A percentile compares a stretch with the other conserved stretches of the same genome.
Conservation (phyloP, 2,888 invertebrate genomes). For the Eupithecia inturbata region DNA sequence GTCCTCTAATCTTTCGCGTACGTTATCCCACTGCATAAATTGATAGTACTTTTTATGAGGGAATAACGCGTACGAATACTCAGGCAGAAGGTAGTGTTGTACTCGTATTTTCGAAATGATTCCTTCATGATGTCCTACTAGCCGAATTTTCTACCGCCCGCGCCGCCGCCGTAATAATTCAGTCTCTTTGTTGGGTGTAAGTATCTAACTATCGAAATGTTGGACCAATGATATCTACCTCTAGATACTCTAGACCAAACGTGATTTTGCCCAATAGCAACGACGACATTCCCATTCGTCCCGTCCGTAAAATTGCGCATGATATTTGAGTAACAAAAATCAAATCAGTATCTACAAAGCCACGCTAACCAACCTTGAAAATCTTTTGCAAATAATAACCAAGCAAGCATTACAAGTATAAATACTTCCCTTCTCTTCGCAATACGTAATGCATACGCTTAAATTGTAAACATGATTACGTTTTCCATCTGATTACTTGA, state of each 20-base stretch:
- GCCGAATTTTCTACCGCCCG: no score
- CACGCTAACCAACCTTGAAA: slow-evolving; percentile 29
- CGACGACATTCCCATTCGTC: background rate
- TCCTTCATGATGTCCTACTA: no score
- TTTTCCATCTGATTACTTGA: slow-evolving; percentile 37
- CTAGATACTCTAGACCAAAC: background rate
- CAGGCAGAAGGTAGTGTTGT: no score
- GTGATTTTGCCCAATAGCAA: background rate
- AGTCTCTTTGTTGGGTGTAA: background rate
- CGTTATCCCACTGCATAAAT: no score
- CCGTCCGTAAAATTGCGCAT: background rate
- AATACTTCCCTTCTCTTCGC: slow-evolving; percentile 9
- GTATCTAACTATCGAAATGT: background rate
- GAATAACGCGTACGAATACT: no score
- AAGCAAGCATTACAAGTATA: background rate
- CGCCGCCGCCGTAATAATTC: no score
- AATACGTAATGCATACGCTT: slow-evolving; percentile 11
- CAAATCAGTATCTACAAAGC: background rate
- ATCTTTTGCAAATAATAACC: slow-evolving; percentile 22
- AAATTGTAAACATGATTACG: slow-evolving; percentile 36
- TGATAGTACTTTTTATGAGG: no score
- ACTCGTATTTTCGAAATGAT: no score
- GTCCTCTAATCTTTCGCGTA: background rate
- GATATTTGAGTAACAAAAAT: background rate
- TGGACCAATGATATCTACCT: no score